A percentile compares a stretch with the other conserved stretches of the same genome.
Evolutionary conservation across 2,113 vertebrate species (phyloP).

Genomic region (Zosterops pallidus): DNA sequence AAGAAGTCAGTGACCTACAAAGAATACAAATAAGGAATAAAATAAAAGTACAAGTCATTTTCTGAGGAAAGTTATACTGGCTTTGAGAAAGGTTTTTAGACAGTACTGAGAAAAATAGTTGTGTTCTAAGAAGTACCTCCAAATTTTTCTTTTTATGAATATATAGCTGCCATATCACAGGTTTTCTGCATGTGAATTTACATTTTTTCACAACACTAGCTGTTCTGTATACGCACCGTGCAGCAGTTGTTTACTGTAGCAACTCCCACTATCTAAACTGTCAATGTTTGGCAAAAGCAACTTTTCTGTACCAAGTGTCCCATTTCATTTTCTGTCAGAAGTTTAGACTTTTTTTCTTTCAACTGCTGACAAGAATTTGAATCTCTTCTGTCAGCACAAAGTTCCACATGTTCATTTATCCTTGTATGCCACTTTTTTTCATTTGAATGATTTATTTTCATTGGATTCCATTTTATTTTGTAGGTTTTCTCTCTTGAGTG

Average conservation of each 20-base stretch:
- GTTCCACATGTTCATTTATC: not conserved
- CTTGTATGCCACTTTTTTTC: not conserved
- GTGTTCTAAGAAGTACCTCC: not conserved
- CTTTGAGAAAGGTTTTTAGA: not conserved
- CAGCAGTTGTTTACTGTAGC: not conserved
- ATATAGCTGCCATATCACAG: not conserved
- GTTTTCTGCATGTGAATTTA: not conserved
- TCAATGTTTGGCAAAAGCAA: not conserved
- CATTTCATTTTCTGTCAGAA: slow-evolving; percentile 18
- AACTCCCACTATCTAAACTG: not conserved
- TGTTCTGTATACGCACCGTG: not conserved
- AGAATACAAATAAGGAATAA: not conserved
- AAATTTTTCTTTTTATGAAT: not conserved
- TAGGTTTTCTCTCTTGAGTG: not conserved
- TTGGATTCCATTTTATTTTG: not conserved
- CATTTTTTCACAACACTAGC: not conserved
- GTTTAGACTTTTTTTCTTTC: not conserved
- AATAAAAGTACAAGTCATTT: not conserved
- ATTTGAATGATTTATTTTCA: not conserved
- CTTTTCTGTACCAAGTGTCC: not conserved
- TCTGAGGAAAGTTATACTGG: not conserved
- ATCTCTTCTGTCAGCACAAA: not conserved
- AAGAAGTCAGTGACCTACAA: not conserved
- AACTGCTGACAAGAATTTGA: not conserved
- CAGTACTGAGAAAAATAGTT: not conserved